Base-by-base conservation (phyloP, 35 echinoderm and acorn worm species). In the Holothuria glaberrima region DNA sequence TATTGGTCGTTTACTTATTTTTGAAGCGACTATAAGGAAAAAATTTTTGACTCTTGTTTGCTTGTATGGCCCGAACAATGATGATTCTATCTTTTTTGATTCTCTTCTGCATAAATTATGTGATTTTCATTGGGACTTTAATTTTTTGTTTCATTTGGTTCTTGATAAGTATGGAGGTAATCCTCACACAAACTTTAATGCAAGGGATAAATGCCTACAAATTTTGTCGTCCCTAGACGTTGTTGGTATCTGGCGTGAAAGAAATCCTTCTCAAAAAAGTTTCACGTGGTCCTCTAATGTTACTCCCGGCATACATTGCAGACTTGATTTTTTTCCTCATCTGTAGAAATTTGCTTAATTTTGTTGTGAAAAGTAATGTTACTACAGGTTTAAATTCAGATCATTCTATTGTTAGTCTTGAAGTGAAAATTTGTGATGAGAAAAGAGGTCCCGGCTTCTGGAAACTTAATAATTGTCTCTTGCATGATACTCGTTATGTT, bases 81-180 rank as follows among this genome's bases (percentile, higher is more conserved):
- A n/a, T n/a, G n/a, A n/a, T n/a, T n/a, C n/a, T n/a, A n/a, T n/a
- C n/a, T n/a, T n/a, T n/a, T n/a, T n/a, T n/a, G n/a, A n/a, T n/a
- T n/a, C n/a, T n/a, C n/a, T n/a, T n/a, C n/a, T n/a, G n/a, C n/a
- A n/a, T n/a, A n/a, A n/a, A n/a, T n/a, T n/a, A n/a, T n/a, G n/a
- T n/a, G n/a, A n/a, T n/a, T 36, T 45, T 75, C 34, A 75, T 75
- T 75, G 71, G 71, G 6, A 75, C 31, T 75, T 75, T 21, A 32
- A 75, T 75, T 75, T 75, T 75, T 20, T 75, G 10, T 32, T 75
- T 75, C 25, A 75, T 31, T 2, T 75, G 71, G 28, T 30, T 21
- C 29, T 75, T 75, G 71, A 75, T 33, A 75, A 75, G 21, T 29
- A 0, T 9, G n/a, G n/a, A n/a, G n/a, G n/a, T n/a, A n/a, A n/a